Base-by-base conservation (phyloP, 2,113 vertebrate species). In the Solenodon paradoxus region DNA sequence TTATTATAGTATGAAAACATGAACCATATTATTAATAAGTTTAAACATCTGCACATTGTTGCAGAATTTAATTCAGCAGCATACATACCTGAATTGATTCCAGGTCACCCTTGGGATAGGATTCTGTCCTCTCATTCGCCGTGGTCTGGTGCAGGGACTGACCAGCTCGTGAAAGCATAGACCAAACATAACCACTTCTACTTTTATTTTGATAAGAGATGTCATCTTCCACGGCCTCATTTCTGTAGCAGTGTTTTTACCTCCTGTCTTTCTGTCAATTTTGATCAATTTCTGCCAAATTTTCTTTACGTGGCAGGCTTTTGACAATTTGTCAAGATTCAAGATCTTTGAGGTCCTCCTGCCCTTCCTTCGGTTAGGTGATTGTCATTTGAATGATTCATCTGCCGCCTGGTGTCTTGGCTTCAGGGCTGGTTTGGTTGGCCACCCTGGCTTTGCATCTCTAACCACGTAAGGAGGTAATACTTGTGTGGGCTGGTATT, bases 21-120 rank as follows among this genome's bases (percentile, higher is more conserved):
- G 17, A 97, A 95, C 95, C 91, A 92, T 97, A 97, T 95, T 98
- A 96, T 98, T 97, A 96, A 79, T 98, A 98, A 98, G 93, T 85
- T 45, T 94, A 90, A 97, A 97, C 93, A 97, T 94, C 92, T 98
- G 96, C 78, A 88, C 38, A 3, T 42, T n/a, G 55, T 84, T 82
- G 13, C 51, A 85, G 45, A 90, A 38, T 49, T 49, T 53, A 6
- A 20, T 61, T 83, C 71, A 90, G 30, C 16, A 8, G 66, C 53
- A 71, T 47, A 26, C 32, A 19, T 45, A 11, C n/a, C 3, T 5
- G 16, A 74, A 11, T 7, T 6, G 35, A 69, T 0, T 13, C 20
- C 51, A 45, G 1, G 0, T 26, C n/a, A 17, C 66, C 66, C 42
- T 20, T 9, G 20, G 57, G 47, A 83, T n/a, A n/a, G n/a, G n/a